Conservation (phyloP, 2,797 vertebrate genomes). For the Hipposideros larvatus region DNA sequence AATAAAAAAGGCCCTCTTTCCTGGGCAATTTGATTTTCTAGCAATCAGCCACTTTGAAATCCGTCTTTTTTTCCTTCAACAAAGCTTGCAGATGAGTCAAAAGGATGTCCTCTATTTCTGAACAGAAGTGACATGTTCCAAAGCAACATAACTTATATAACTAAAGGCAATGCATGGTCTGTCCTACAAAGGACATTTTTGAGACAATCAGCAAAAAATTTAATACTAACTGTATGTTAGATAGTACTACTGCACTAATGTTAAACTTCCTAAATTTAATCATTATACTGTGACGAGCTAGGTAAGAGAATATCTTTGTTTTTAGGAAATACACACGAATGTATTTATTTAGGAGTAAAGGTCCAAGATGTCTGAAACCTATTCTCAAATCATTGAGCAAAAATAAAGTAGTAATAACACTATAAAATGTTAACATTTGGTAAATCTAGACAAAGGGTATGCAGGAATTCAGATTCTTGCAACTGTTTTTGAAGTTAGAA, state of each 20-base stretch:
- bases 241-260: neutral
- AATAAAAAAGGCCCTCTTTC: slow-evolving; percentile 47
- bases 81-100: slow-evolving; percentile 9
- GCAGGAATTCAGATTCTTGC: neutral
- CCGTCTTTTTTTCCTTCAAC: neutral
- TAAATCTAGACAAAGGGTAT: neutral
- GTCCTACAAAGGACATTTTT: neutral
- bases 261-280: slow-evolving; percentile 33
- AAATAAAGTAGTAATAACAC: neutral
- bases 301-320: slow-evolving; percentile 2
- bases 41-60: slow-evolving; percentile 36
- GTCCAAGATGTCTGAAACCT: neutral
- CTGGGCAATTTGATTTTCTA: slow-evolving; percentile 15
- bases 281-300: neutral
- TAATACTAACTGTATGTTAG: neutral
- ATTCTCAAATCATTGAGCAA: neutral
- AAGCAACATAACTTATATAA: neutral
- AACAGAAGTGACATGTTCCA: slow-evolving; percentile 23
- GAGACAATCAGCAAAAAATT: neutral
- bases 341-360: neutral
- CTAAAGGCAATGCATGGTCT: neutral
- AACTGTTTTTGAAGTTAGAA: neutral
- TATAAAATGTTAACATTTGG: neutral
- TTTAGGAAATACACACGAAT: slow-evolving; percentile 1
- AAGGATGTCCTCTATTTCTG: slow-evolving; percentile 15